Evolutionary conservation across 2,888 invertebrate species (phyloP).

Genomic region (Nymphalis urticae): DNA sequence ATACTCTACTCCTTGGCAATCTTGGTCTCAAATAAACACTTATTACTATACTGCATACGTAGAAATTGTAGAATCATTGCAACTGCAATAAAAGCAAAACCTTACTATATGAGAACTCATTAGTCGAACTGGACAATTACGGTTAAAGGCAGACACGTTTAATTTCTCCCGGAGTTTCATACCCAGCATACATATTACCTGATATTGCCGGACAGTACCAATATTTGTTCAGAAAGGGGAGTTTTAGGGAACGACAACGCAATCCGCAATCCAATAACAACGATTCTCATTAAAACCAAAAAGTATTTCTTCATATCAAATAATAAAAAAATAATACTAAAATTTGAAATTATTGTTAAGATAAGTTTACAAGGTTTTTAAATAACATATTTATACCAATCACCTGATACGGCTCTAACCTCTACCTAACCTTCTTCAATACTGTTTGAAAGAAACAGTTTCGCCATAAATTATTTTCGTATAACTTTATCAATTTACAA

Average conservation of each 20-base stretch:
- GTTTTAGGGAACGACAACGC: conserved; percentile 9
- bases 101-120: conserved; percentile 23
- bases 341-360: neutral
- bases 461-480: too few relatives aligned
- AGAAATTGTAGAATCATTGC: conserved; percentile 1
- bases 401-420: too few relatives aligned
- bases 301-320: neutral
- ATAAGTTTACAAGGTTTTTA: neutral
- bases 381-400: too few relatives aligned
- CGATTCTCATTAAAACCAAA: neutral
- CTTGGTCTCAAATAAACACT: too few relatives aligned
- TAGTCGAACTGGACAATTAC: conserved; percentile 18
- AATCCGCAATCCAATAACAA: too few relatives aligned
- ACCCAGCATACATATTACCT: conserved; percentile 55
- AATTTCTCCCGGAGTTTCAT: conserved; percentile 50
- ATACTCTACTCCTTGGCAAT: too few relatives aligned
- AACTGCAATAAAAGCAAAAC: neutral
- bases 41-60: too few relatives aligned
- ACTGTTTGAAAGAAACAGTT: too few relatives aligned
- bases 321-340: neutral
- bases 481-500: too few relatives aligned
- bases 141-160: conserved; percentile 26
- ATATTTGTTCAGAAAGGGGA: conserved; percentile 45
- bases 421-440: too few relatives aligned
- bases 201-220: conserved; percentile 54